Evolutionary conservation across 2,888 invertebrate genomes (phyloP), one percentile per base, ranked within the genome.

Genomic region (Cataglyphis albicans): DNA sequence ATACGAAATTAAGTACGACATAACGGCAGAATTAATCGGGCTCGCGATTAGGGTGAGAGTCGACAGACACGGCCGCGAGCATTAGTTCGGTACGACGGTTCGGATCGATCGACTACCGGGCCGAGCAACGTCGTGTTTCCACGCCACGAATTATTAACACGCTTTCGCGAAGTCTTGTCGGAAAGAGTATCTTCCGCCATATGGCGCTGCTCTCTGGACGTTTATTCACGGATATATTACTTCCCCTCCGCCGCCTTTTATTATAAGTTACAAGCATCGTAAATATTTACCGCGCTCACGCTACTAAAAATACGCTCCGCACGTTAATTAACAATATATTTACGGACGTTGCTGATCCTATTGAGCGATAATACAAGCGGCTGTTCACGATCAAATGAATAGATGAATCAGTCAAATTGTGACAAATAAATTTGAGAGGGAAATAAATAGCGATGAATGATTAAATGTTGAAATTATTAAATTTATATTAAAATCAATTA

Each of bases 61-160:
- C 78, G 78, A 80, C 78, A 72, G 78, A 72, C 57, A 57, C 73
- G 59, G 73, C 74, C 78, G 59, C 59, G 74, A 80, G 44, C 78
- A 80, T 72, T 80, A 80, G 74, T 80, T 80, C 44, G 78, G 78
- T 78, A 78, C 44, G 41, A 41, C 32, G 78, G 59, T 73, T 35
- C 35, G 35, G 59, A 80, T 80, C 78, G 78, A 80, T 80, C 78
- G 78, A 59, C 78, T 73, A 73, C 78, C 44, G 32, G 78, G 72
- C 41, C 29, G 78, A 72, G 78, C 73, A 78, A 78, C 73, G 59
- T 59, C 59, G 73, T 59, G 57, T 59, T 73, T 72, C 78, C 74
- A 80, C 78, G 78, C 78, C 59, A 73, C 78, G 78, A 80, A 80
- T 80, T 80, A 80, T 80, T 80, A 80, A 80, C 78, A 80, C 78